Conservation (phyloP, 2,888 invertebrate species). For the Hypomecis atomaria region DNA sequence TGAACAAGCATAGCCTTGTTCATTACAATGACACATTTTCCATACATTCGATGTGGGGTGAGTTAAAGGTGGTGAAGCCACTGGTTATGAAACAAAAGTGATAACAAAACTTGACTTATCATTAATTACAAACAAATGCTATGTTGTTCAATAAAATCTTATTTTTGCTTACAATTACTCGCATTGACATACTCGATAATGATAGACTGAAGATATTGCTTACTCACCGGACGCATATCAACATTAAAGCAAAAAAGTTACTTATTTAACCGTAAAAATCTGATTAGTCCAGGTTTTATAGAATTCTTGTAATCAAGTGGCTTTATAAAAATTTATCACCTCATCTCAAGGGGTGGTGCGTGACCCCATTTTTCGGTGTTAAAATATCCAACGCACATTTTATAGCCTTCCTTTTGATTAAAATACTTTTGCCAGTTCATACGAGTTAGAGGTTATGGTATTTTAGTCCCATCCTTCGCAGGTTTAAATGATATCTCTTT, state of each 20-base stretch:
- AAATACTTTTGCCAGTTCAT: conserved; percentile 20
- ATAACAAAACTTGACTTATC: no score
- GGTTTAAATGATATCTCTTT: not conserved
- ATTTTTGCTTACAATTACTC: no score
- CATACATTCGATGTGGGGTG: no score
- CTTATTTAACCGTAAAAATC: not conserved
- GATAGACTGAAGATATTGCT: no score
- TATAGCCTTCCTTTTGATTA: conserved; percentile 5
- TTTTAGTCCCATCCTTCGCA: not conserved
- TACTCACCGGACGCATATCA: no score
- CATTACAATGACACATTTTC: no score
- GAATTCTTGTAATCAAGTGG: conserved; percentile 1
- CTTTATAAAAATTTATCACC: conserved; percentile 9
- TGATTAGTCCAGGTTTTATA: conserved; percentile 1
- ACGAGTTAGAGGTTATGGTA: not conserved
- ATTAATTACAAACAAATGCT: no score
- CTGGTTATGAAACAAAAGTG: no score
- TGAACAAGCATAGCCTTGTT: no score
- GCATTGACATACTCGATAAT: no score
- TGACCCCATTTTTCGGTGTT: conserved; percentile 10
- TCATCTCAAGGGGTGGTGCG: conserved; percentile 5
- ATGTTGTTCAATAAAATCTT: no score
- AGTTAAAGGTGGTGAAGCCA: no score
- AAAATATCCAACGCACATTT: conserved; percentile 9
- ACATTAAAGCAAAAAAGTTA: not conserved